Base-by-base conservation (phyloP, 2,797 vertebrate species). In the Phyllotis vaccarum region DNA sequence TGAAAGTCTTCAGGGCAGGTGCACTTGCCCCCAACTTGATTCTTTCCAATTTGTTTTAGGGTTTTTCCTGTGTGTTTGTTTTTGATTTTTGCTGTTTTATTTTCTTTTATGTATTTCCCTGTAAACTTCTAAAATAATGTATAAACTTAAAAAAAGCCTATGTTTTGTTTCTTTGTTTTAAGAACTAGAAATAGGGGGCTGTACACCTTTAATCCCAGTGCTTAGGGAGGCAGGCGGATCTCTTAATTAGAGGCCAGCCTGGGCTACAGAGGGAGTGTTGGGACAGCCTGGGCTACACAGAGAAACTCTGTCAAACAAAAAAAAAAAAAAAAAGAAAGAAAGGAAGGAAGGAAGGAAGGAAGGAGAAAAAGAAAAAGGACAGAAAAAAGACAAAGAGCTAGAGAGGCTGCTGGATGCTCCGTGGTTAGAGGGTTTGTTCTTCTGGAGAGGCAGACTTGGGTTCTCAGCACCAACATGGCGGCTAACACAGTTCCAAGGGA, bases 111-210 rank as follows among this genome's bases (percentile, higher is more conserved):
- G 40, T 34, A 24, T 46, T 86, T 68, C 31, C 62, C 24, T 52
- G 31, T 86, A 31, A 86, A 49, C 62, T 66, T 66, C 43, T 49
- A 86, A 68, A 52, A 68, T 85, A 86, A 52, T 12, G 66, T 83
- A 46, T 64, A 29, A 83, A 17, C 79, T 62, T 83, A 6, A 43
- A 43, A 62, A 12, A 46, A 10, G 16, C 1, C 40, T 22, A 22
- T 10, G 11, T 64, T 43, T 64, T 83, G 5, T 12, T 64, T 46
- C 27, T 83, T 83, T 80, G 34, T 37, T 80, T 56, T 31, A 83
- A 62, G 81, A 58, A 58, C 79, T 40, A 58, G 34, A 62, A 62
- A 17, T 27, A 60, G n/a, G 52, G 12, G n/a, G 22, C 16, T 62
- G 40, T 21, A 21, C 31, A 17, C 58, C 29, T 83, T 46, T 64